These are phyloP conservation scores for Tipula unca DNA, from an alignment of 2,888 invertebrate species.

Conservation along the genomic window DNA sequence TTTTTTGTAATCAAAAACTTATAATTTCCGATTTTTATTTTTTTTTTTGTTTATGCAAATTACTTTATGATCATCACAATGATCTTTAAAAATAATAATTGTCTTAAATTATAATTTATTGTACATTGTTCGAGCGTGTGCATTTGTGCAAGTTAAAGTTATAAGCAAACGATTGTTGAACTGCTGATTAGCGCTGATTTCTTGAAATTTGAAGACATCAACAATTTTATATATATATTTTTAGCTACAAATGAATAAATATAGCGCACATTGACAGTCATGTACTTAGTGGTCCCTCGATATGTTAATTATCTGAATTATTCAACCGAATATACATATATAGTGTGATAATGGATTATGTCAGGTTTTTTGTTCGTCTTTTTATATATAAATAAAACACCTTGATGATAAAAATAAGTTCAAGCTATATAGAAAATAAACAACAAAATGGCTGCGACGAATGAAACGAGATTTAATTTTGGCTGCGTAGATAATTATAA, in stretches of 20 bases:
- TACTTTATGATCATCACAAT: not conserved
- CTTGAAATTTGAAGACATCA: not conserved
- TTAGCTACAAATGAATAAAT: not conserved
- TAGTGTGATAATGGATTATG: not conserved
- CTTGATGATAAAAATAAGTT: not conserved
- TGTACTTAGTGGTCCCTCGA: not conserved
- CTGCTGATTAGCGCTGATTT: conserved; percentile 1
- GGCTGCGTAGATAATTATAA: not conserved
- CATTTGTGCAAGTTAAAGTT: not conserved
- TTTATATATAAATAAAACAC: not conserved
- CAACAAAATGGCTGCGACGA: not conserved
- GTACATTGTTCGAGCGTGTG: not conserved
- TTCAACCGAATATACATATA: not conserved
- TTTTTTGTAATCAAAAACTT: conserved; percentile 8
- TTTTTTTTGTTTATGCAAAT: not conserved
- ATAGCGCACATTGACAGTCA: not conserved
- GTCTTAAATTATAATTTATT: not conserved
- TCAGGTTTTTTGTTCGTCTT: not conserved
- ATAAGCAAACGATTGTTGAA: not conserved
- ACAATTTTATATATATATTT: not conserved
- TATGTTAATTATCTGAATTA: not conserved
- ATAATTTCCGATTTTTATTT: not conserved
- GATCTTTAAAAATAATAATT: not conserved
- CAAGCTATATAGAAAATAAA: not conserved
- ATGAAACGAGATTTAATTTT: not conserved